These are phyloP conservation scores for Diarsia brunnea DNA, from an alignment of 2,888 invertebrate species.

Conservation along the genomic window DNA sequence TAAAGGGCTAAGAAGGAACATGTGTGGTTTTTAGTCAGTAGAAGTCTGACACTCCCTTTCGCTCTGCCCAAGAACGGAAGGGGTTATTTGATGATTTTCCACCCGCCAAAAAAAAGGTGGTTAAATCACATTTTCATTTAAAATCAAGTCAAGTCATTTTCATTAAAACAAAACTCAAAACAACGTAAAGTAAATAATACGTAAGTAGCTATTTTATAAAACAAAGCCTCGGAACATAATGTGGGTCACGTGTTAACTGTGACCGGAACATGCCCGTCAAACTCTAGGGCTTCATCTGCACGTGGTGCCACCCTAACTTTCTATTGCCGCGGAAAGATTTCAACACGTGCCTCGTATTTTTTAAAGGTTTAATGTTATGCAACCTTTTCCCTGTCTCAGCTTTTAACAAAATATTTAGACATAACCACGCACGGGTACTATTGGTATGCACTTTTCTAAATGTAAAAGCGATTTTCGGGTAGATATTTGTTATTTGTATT, in stretches of 20 bases:
- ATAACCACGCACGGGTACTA: background rate
- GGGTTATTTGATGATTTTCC: too few species aligned
- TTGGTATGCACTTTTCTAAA: background rate
- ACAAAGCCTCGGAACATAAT: conserved; percentile 24
- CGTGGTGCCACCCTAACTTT: conserved; percentile 28
- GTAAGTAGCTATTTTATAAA: conserved; percentile 4
- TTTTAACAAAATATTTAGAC: background rate
- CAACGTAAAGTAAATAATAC: background rate
- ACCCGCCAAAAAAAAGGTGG: too few species aligned
- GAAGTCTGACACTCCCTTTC: too few species aligned
- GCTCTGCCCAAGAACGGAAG: too few species aligned
- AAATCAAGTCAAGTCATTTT: background rate
- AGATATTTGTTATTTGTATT: background rate
- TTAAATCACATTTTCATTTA: background rate
- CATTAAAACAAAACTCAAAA: background rate
- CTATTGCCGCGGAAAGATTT: background rate
- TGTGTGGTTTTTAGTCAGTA: too few species aligned
- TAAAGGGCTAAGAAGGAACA: too few species aligned
- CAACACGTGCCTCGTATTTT: conserved; percentile 1
- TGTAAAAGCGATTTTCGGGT: background rate
- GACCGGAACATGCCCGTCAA: conserved; percentile 41
- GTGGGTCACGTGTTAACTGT: conserved; percentile 31
- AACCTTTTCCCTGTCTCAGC: background rate
- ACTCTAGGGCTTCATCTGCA: conserved; percentile 45
- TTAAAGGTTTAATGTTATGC: background rate